Conservation (phyloP, 1,140 invertebrate species). For the Lordiphosa collinella region DNA sequence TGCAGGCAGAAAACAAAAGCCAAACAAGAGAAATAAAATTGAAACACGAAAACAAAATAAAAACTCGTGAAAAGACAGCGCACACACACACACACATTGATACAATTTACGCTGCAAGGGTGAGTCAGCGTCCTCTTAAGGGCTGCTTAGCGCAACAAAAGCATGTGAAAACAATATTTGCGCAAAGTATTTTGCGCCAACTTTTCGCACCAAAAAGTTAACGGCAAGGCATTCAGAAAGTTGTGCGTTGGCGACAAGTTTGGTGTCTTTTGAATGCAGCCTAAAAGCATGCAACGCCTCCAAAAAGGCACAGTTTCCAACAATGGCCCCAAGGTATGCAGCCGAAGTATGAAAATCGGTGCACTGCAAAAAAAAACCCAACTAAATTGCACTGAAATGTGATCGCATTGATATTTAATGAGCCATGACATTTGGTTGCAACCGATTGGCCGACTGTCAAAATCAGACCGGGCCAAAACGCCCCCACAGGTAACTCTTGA, state of each 20-base stretch:
- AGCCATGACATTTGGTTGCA: constrained; percentile 47
- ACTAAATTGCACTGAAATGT: neutral
- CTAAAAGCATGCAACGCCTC: constrained; percentile 47
- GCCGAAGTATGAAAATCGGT: constrained; percentile 11
- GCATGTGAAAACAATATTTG: constrained; percentile 74
- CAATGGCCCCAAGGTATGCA: constrained; percentile 33
- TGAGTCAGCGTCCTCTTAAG: constrained; percentile 30
- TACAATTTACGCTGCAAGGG: constrained; percentile 65
- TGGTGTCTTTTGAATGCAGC: constrained; percentile 32
- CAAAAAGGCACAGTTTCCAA: constrained; percentile 1
- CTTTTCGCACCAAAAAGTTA: constrained; percentile 74
- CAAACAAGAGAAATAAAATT: constrained; percentile 22
- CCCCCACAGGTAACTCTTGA: constrained; percentile 29
- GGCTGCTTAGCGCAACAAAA: constrained; percentile 70
- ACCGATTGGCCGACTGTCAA: constrained; percentile 55
- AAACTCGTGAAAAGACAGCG: constrained; percentile 59
- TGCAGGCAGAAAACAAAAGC: constrained; percentile 41
- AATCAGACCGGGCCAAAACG: constrained; percentile 11
- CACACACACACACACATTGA: constrained; percentile 46
- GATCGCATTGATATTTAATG: constrained; percentile 48
- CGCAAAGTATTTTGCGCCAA: constrained; percentile 72
- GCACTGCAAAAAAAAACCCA: neutral
- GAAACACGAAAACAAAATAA: constrained; percentile 43
- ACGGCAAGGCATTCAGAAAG: constrained; percentile 69
- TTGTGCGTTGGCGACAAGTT: constrained; percentile 60